phyloP scores from a whole-genome alignment of 2,797 vertebrate genomes.

The Luscinia megarhynchos region DNA sequence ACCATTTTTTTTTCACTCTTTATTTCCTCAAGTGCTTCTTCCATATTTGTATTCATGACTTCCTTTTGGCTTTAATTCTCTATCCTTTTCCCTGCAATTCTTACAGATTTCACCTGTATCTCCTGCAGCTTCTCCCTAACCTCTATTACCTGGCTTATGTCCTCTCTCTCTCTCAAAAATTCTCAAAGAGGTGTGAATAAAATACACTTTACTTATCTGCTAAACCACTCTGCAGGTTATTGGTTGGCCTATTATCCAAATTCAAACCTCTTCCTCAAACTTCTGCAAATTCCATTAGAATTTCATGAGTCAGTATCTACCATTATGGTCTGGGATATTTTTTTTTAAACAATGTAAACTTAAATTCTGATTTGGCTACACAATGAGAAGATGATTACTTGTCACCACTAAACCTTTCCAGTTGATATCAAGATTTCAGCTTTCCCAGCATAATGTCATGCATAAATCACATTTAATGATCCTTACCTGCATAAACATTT shows the following conservation, averaged over 20 bases:
- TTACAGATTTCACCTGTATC: not conserved
- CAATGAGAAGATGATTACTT: not conserved
- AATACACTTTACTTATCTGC: not conserved
- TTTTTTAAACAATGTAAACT: not conserved
- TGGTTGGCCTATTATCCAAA: not conserved
- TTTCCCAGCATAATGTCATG: not conserved
- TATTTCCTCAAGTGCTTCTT: not conserved
- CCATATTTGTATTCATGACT: not conserved
- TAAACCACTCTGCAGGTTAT: not conserved
- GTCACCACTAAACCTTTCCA: not conserved
- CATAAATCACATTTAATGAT: not conserved
- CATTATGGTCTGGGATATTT: fast-evolving
- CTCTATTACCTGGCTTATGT: not conserved
- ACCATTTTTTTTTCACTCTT: not conserved
- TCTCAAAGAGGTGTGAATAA: not conserved
- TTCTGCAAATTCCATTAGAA: not conserved
- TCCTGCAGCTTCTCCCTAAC: not conserved
- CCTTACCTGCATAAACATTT: not conserved
- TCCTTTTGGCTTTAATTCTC: conserved; percentile 13
- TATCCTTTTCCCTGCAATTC: not conserved
- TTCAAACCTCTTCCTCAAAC: not conserved
- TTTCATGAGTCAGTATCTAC: not conserved
- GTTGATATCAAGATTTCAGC: not conserved
- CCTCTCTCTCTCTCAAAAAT: not conserved
- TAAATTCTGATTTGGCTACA: not conserved